Base-by-base conservation (phyloP, 2,113 vertebrate genomes). In the Dicaeum eximium region DNA sequence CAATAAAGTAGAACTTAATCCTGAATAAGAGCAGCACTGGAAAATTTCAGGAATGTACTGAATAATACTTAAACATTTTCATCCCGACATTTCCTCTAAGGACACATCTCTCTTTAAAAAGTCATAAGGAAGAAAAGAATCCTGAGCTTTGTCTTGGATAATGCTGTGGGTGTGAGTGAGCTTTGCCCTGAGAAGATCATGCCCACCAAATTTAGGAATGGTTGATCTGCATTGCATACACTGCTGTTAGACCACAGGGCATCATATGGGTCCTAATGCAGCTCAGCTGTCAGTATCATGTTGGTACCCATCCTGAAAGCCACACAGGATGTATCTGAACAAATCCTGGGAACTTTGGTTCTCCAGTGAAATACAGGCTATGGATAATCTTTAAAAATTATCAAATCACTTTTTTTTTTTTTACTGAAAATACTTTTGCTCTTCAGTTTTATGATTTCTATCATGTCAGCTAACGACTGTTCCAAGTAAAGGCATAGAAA, bases 1-100 rank as follows among this genome's bases (percentile, higher is more conserved):
- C 78, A 90, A 94, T 86, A 78, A 93, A 88, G 72, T 86, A 90
- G 93, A 86, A 82, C 57, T 78, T 93, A 90, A 93, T 97, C 85
- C 82, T 86, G 79, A 88, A 42, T 67, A 90, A 95, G 67, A 94
- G 71, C 75, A 80, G 79, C 40, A 50, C 71, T 77, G 84, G 83
- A 93, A 90, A 90, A 82, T 51, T 90, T 91, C 74, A 86, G 57
- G 70, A 92, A 72, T 40, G 19, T 62, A 51, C 51, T n/a, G 35
- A 77, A 70, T 82, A 69, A 69, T 69, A 27, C 54, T 69, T 53
- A 38, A 79, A 37, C 42, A 31, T 89, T 82, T 92, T 89, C 53
- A 67, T 51, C 72, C 70, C 50, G 60, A 15, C 25, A 38, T 78
- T 75, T 94, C 35, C 80, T 92, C 56, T 78, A 61, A 93, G 60